Base-by-base conservation (phyloP, 2,113 vertebrate genomes). In the Microcebus tavaratra region DNA sequence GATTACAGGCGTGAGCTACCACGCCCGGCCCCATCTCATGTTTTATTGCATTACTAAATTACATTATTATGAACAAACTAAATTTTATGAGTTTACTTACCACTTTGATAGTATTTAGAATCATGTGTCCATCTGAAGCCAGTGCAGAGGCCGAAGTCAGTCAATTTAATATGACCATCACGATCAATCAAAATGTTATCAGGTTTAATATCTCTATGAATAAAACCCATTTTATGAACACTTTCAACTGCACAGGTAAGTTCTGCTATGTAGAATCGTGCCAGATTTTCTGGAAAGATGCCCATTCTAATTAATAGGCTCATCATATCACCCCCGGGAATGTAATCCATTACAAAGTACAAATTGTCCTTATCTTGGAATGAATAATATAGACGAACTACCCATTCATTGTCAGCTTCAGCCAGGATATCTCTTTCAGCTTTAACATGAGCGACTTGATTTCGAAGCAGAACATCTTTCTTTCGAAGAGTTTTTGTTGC, bases 291-390 rank as follows among this genome's bases (percentile, higher is more conserved):
- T 81, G 99, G 99, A 96, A 99, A 99, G 97, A 99, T 99, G 95
- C 99, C 99, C 97, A 99, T 99, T 75, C 99, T 99, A 98, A 99
- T 99, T 73, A 99, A 99, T 0, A 99, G 99, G 97, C 99, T 99
- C 99, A 99, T 99, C 99, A 99, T 99, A 98, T 99, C 99, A n/a
- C 99, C 99, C 34, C 99, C 99, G 21, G 99, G 99, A 98, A 99
- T 99, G 98, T 99, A 99, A 99, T 99, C 99, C 99, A 99, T 99
- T 96, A 99, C 99, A 78, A 99, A 99, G 98, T 99, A 99, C 98
- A 99, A 98, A 98, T 99, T 99, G 98, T 99, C 99, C 96, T 99
- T 99, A 98, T 99, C 99, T 98, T 99, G 99, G 98, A 99, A 99
- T 11, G 99, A 99, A 98, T 99, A 99, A 98, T 99, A 99, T 23